Evolutionary conservation across 1,140 invertebrate genomes (phyloP).

Genomic region (Tetramorium simillimum): DNA sequence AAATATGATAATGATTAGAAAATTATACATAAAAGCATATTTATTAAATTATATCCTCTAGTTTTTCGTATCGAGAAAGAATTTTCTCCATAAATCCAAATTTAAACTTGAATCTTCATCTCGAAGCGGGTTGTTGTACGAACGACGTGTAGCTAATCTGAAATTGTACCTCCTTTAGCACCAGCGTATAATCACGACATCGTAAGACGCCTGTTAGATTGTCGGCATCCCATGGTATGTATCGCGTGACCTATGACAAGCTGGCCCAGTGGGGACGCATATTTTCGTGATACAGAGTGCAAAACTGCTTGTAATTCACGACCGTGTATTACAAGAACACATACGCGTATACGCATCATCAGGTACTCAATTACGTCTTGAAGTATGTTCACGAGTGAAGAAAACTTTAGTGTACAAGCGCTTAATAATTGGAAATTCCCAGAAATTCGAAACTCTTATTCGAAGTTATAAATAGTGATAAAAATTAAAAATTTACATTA

Average conservation of each 20-base stretch:
- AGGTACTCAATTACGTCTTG: not conserved
- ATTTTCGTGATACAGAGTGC: conserved; percentile 34
- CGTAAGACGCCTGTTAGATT: conserved; percentile 17
- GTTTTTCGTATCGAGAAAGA: not conserved
- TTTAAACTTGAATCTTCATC: conserved; percentile 2
- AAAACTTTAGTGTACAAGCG: not conserved
- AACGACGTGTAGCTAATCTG: conserved; percentile 50
- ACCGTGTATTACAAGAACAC: conserved; percentile 41
- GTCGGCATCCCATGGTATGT: conserved; percentile 31
- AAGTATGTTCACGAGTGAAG: not conserved
- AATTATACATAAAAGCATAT: not conserved
- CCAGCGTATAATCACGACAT: conserved; percentile 19
- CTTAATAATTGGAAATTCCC: not conserved
- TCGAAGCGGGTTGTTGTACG: not conserved
- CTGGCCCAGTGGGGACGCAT: not conserved
- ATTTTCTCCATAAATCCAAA: not conserved
- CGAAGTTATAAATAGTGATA: not conserved
- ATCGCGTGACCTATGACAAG: conserved; percentile 47
- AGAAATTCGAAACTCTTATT: not conserved
- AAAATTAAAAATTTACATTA: conserved; percentile 10
- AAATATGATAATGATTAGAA: not conserved
- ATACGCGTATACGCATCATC: not conserved
- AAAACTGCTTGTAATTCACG: conserved; percentile 56
- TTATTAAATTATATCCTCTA: not conserved
- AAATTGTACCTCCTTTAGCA: conserved; percentile 45